A percentile compares a stretch with the other conserved stretches of the same genome.
phyloP scores from a whole-genome alignment of 2,888 invertebrate species.

The Lepidonotus clava region DNA sequence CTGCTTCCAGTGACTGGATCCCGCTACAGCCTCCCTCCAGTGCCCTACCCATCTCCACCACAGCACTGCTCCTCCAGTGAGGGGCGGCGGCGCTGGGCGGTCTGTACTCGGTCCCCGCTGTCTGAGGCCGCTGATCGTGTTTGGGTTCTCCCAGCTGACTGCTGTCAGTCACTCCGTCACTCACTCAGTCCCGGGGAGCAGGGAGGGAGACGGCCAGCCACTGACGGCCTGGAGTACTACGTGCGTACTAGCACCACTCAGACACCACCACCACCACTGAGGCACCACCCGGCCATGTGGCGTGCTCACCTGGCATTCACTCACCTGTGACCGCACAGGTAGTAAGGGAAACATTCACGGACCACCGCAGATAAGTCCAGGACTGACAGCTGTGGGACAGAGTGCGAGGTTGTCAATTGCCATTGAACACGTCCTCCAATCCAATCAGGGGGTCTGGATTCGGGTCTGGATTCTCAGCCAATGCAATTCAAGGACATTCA shows the following conservation, averaged over 20 bases:
- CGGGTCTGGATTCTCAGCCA: neutral
- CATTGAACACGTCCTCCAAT: neutral
- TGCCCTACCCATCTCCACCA: no score
- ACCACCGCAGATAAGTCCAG: neutral
- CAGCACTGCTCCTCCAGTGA: neutral
- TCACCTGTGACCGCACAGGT: no score
- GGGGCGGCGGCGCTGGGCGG: neutral
- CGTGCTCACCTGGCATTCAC: no score
- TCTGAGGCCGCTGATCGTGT: neutral
- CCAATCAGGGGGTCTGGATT: neutral
- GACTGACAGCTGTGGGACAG: no score
- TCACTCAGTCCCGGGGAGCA: neutral
- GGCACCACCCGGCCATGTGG: no score
- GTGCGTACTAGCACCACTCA: neutral
- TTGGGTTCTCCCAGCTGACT: neutral
- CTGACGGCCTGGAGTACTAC: neutral
- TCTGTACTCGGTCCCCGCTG: neutral
- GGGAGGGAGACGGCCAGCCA: neutral
- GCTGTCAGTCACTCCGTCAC: conserved; percentile 30
- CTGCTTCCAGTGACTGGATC: no score
- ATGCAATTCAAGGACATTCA: no score
- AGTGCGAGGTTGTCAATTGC: neutral
- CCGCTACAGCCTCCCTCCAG: no score
- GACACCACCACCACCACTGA: neutral
- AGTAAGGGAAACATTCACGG: neutral